Evolutionary conservation across 1,140 invertebrate species (phyloP).

Genomic region (Batillaria attramentaria): DNA sequence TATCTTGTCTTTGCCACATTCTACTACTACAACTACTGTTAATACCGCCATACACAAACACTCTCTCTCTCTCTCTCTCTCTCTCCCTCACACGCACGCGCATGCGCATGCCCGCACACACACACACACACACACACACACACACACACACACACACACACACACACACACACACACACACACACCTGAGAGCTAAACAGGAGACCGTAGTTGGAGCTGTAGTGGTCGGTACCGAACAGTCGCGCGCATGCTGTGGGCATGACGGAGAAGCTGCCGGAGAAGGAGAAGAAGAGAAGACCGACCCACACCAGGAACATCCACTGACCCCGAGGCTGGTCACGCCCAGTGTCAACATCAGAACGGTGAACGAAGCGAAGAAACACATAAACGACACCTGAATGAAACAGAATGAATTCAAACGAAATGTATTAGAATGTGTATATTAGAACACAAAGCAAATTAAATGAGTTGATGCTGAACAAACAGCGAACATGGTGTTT

Average conservation of each 20-base stretch:
- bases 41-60: too few species aligned
- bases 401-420: slow-evolving; percentile 30
- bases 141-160: slow-evolving; percentile 7
- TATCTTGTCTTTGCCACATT: too few species aligned
- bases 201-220: slow-evolving; percentile 58
- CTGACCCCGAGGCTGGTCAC: slow-evolving; percentile 47
- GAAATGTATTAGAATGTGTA: too few species aligned
- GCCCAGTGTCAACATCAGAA: slow-evolving; percentile 47
- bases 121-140: slow-evolving; percentile 7
- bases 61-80: not conserved
- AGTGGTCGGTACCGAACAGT: slow-evolving; percentile 54
- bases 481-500: too few species aligned
- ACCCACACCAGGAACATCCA: slow-evolving; percentile 59
- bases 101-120: not conserved
- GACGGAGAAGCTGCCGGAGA: slow-evolving; percentile 60
- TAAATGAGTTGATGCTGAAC: not conserved
- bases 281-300: slow-evolving; percentile 55
- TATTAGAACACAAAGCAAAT: too few species aligned
- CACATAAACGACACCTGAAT: slow-evolving; percentile 50
- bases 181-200: slow-evolving; percentile 55
- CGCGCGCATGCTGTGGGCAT: slow-evolving; percentile 57
- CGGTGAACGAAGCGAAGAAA: slow-evolving; percentile 37
- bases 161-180: slow-evolving; percentile 3
- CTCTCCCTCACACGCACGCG: not conserved
- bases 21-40: too few species aligned